A percentile compares a stretch with the other conserved stretches of the same genome.
phyloP scores from a whole-genome alignment of 2,888 invertebrate genomes.

The Amphipoea oculea region DNA sequence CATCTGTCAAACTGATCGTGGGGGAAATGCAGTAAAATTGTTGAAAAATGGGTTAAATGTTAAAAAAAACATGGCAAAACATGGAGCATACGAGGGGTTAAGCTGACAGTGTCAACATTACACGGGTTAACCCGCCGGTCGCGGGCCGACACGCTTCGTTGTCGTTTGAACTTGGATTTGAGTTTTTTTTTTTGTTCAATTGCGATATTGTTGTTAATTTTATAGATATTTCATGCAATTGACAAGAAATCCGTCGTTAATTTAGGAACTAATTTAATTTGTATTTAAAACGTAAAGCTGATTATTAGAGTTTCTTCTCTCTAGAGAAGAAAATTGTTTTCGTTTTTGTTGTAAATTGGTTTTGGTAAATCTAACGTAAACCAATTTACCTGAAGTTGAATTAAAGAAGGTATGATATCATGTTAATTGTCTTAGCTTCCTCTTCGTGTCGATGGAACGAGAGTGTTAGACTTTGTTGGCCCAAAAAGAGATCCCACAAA shows the following conservation, averaged over 20 bases:
- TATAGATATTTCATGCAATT: background rate
- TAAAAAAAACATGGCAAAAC: conserved; percentile 84
- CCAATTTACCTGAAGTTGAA: background rate
- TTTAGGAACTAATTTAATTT: background rate
- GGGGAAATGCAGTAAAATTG: conserved; percentile 84
- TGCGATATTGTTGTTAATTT: conserved; percentile 21
- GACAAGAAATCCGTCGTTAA: background rate
- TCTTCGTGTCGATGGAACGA: background rate
- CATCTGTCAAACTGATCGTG: conserved; percentile 85
- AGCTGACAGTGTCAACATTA: conserved; percentile 72
- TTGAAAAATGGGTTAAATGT: conserved; percentile 90
- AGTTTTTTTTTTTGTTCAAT: conserved; percentile 40
- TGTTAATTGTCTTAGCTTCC: background rate
- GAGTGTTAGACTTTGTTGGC: background rate
- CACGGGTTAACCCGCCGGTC: conserved; percentile 79
- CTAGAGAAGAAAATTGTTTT: too few species aligned
- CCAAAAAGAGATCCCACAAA: background rate
- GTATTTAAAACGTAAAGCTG: background rate
- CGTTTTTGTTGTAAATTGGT: too few species aligned
- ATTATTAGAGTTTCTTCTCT: too few species aligned
- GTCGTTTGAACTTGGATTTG: conserved; percentile 63
- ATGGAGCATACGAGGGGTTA: conserved; percentile 79
- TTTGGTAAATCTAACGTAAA: too few species aligned
- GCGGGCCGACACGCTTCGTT: conserved; percentile 74
- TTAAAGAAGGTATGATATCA: background rate